Percentiles rank a stretch among this genome's conserved stretches.
phyloP scores from a whole-genome alignment of 2,888 invertebrate genomes.

The Eupithecia abbreviata region DNA sequence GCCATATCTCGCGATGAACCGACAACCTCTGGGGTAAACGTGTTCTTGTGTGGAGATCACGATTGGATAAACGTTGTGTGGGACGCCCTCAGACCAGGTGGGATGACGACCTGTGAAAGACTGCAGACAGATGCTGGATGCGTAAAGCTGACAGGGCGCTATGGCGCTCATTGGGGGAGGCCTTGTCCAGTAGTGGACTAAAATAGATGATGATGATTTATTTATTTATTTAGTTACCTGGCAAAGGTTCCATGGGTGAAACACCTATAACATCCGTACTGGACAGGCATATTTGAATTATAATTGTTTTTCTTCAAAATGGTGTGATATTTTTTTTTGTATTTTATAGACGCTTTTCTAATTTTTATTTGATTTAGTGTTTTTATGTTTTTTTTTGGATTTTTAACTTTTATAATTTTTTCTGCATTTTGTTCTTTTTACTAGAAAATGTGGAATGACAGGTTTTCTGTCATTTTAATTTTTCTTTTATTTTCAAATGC shows the following conservation, averaged over 20 bases:
- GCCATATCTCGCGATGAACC: too few relatives aligned
- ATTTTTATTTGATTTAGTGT: background rate
- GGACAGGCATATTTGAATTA: background rate
- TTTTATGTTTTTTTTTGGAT: background rate
- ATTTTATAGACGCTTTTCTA: background rate
- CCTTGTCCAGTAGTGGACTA: too few relatives aligned
- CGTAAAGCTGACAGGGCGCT: too few relatives aligned
- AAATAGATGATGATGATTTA: too few relatives aligned
- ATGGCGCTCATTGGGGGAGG: too few relatives aligned
- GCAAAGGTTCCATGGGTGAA: conserved; percentile 2
- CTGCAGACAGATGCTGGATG: too few relatives aligned
- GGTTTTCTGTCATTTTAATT: background rate
- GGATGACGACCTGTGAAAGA: too few relatives aligned
- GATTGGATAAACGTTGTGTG: too few relatives aligned
- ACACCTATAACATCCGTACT: background rate
- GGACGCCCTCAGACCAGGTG: too few relatives aligned
- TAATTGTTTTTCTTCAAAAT: background rate
- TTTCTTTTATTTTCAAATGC: background rate
- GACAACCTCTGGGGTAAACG: too few relatives aligned
- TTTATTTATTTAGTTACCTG: background rate
- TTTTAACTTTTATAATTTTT: background rate
- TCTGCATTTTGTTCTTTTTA: background rate
- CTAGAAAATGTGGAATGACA: conserved; percentile 6
- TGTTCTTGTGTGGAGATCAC: too few relatives aligned
- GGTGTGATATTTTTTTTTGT: background rate